Base-by-base conservation (phyloP, 2,888 invertebrate species). In the Tenthredo distinguenda region DNA sequence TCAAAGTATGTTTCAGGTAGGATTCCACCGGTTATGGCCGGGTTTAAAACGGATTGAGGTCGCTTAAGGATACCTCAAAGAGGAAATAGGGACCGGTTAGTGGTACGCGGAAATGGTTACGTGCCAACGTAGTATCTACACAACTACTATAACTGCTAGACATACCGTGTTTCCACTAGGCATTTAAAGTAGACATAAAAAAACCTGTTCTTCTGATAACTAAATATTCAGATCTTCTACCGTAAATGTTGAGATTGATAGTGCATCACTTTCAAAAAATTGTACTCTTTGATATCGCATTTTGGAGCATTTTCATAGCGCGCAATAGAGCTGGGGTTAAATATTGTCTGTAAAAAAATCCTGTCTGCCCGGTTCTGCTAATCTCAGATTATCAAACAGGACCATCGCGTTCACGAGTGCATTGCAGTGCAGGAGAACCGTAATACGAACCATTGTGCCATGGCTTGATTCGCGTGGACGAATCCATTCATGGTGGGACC, bases 381-480 rank as follows among this genome's bases (percentile, higher is more conserved):
- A 81, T 81, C 62, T 81, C 37, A 62, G 81, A 81, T 81, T 81
- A 81, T 81, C 81, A 81, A 81, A 62, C 58, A 62, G 81, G 81
- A 81, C 58, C 81, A 81, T 81, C 81, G 62, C 58, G 58, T 81
- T 62, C 50, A 58, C 58, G 37, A 81, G 40, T 81, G 81, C 81
- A 81, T 62, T 81, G 34, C 81, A 81, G 81, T 62, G 62, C 58
- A 81, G 26, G 62, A 58, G 58, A 37, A 81, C 81, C 58, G 81
- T 62, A 81, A 81, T 62, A 81, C 40, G 81, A 62, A 81, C 37
- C 58, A 81, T 81, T 81, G 81, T 81, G 62, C 81, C 58, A 37
- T 81, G 81, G 58, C 81, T 81, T 58, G 81, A 81, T 81, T 81
- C 81, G 81, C 58, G 81, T 81, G 81, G 81, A 58, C 81, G 81